These are phyloP conservation scores for Holothuria glaberrima DNA, from an alignment of 35 echinoderm and acorn worm genomes.

Conservation along the genomic window DNA sequence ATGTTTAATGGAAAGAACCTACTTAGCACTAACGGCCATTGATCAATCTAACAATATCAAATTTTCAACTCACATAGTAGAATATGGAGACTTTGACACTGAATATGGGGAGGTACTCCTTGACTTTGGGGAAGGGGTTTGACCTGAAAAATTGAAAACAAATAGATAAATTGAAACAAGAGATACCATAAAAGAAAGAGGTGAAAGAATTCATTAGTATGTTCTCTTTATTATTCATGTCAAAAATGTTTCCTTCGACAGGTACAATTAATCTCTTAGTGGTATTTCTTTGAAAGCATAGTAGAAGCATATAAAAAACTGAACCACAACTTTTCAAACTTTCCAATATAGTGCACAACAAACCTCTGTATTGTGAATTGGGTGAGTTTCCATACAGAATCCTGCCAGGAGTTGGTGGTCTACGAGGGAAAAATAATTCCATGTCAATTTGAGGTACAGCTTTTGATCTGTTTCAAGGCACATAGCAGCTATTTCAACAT, in stretches of 20 bases:
- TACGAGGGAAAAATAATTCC: neutral
- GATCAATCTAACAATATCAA: too few relatives aligned
- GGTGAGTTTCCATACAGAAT: conserved; percentile 23
- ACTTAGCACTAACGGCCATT: too few relatives aligned
- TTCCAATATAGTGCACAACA: neutral
- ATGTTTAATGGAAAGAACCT: too few relatives aligned
- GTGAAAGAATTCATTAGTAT: too few relatives aligned
- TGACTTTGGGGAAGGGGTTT: conserved; percentile 20
- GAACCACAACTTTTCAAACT: neutral
- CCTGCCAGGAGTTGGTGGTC: conserved; percentile 24
- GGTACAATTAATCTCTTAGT: too few relatives aligned
- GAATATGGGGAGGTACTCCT: conserved; percentile 31
- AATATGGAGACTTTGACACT: conserved; percentile 28
- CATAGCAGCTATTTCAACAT: too few relatives aligned
- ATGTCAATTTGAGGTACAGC: too few relatives aligned
- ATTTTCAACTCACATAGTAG: neutral
- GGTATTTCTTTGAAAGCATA: too few relatives aligned
- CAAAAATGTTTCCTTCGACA: too few relatives aligned
- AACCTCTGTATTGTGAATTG: conserved; percentile 14
- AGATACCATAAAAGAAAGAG: neutral
- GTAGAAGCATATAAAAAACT: neutral
- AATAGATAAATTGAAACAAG: neutral
- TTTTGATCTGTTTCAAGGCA: too few relatives aligned
- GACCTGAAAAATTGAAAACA: conserved; percentile 8
- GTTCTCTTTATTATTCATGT: neutral